Percentiles rank a stretch among this genome's conserved stretches.
Conservation (phyloP, 2,888 invertebrate species). For the Cetonia aurata region DNA sequence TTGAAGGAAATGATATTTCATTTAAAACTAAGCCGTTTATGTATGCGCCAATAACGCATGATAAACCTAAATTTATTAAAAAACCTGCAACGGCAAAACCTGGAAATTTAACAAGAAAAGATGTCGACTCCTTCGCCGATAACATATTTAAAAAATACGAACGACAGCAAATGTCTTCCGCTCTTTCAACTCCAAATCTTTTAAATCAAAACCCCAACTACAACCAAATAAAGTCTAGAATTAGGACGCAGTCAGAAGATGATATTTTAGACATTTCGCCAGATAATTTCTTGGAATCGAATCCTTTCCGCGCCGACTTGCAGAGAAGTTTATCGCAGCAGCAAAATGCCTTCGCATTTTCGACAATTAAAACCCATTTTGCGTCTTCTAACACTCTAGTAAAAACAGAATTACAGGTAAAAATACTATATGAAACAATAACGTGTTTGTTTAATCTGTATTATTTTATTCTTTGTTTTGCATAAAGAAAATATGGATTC, state of each 20-base stretch:
- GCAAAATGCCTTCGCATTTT: conserved; percentile 2
- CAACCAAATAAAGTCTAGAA: not conserved
- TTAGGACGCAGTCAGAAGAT: conserved; percentile 26
- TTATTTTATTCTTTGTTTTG: conserved; percentile 7
- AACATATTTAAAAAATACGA: conserved; percentile 45
- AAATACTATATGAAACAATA: conserved; percentile 6
- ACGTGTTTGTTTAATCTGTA: not conserved
- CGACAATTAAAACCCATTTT: conserved; percentile 8
- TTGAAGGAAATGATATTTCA: not conserved
- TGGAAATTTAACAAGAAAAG: conserved; percentile 3
- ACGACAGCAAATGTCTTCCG: conserved; percentile 21
- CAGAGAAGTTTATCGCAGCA: conserved; percentile 26
- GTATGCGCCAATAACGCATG: not conserved
- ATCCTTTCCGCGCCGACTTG: conserved; percentile 37
- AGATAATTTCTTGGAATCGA: conserved; percentile 36
- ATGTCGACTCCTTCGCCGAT: conserved; percentile 31
- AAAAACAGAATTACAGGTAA: conserved; percentile 11
- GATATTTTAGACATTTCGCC: conserved; percentile 33
- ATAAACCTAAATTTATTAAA: not conserved
- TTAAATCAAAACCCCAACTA: conserved; percentile 6
- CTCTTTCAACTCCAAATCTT: conserved; percentile 38
- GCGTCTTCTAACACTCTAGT: not conserved
- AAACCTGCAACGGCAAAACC: not conserved
- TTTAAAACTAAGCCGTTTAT: not conserved
- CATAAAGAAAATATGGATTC: not conserved